phyloP scores from a whole-genome alignment of 2,797 vertebrate species.

The Cryptoprocta ferox region DNA sequence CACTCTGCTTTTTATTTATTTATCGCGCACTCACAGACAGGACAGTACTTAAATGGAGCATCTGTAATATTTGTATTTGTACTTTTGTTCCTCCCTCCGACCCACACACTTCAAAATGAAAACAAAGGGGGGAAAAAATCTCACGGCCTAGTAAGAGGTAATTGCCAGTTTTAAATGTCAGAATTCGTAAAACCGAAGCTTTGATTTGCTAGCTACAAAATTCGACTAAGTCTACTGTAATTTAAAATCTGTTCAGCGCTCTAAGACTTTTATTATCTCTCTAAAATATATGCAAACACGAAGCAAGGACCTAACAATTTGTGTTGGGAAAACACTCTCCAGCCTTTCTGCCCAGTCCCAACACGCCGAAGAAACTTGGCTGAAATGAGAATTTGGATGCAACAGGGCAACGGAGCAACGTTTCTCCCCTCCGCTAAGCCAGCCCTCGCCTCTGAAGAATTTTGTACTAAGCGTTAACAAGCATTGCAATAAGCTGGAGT shows the following conservation, averaged over 20 bases:
- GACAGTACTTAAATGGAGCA: neutral
- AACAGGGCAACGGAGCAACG: constrained; percentile 14
- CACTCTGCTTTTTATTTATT: constrained; percentile 19
- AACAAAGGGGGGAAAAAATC: neutral
- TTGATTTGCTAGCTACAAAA: constrained; percentile 39
- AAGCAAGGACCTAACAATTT: neutral
- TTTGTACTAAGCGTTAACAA: constrained; percentile 73
- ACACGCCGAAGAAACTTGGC: neutral
- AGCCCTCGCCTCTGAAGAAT: constrained; percentile 74
- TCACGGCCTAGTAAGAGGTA: neutral
- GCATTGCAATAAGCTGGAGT: neutral
- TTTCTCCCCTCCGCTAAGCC: neutral
- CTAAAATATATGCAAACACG: neutral
- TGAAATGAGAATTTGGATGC: constrained; percentile 64
- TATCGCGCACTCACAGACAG: neutral
- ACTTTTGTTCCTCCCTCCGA: neutral
- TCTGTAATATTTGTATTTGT: neutral
- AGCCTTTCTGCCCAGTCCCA: neutral
- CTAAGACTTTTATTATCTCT: neutral
- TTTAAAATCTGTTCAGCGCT: constrained; percentile 4
- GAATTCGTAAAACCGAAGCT: constrained; percentile 75
- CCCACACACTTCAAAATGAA: neutral
- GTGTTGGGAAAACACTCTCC: neutral
- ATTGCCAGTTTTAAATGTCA: constrained; percentile 52
- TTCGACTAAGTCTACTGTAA: neutral